These are phyloP conservation scores for Illadopsis cleaveri DNA, from an alignment of 2,113 vertebrate species.

Conservation along the genomic window DNA sequence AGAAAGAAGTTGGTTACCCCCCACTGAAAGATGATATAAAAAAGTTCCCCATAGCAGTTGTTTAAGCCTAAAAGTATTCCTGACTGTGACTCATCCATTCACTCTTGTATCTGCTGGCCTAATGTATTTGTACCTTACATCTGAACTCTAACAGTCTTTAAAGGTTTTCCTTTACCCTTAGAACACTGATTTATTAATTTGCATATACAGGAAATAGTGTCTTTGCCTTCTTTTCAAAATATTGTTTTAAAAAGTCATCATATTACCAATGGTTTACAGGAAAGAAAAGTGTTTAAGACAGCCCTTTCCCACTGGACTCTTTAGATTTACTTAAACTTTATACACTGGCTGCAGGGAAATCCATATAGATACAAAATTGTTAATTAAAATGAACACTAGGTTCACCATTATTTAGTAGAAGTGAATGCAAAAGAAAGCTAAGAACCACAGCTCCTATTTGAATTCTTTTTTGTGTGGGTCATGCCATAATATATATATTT, in stretches of 20 bases:
- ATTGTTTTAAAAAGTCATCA: not conserved
- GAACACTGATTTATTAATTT: not conserved
- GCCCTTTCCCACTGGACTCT: not conserved
- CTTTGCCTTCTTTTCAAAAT: not conserved
- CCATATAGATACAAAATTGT: not conserved
- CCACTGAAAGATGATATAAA: not conserved
- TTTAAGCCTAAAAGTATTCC: not conserved
- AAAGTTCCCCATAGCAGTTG: not conserved
- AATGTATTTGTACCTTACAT: not conserved
- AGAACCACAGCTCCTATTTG: not conserved
- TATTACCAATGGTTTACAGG: not conserved
- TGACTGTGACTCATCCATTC: not conserved
- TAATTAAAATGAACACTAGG: not conserved
- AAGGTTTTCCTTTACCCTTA: not conserved
- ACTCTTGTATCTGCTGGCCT: not conserved
- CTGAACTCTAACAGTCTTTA: not conserved
- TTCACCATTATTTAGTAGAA: not conserved
- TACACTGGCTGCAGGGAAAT: not conserved
- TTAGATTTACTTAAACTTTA: not conserved
- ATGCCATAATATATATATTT: not conserved
- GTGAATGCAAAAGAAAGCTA: not conserved
- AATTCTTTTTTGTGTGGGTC: not conserved
- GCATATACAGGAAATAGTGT: accelerated
- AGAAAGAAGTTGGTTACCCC: not conserved
- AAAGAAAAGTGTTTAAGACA: not conserved